Base-by-base conservation (phyloP, 64 coral and sea anemone genomes). In the Montipora cactus region DNA sequence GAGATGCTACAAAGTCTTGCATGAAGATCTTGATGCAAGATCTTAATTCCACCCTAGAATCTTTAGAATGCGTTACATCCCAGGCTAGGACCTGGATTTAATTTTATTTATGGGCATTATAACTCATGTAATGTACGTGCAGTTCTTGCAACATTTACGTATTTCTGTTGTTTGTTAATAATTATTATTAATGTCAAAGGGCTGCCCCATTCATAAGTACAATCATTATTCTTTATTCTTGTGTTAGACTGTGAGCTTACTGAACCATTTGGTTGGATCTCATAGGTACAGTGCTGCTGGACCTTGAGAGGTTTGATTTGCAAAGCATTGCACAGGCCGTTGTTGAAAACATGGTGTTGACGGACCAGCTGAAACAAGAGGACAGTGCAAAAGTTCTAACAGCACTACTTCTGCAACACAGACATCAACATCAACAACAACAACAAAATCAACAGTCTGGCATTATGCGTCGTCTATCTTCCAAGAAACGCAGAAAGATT, bases 311-410 rank as follows among this genome's bases (percentile, higher is more conserved):
- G 75, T 99, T 92, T 88, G 98, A 99, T 37, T 77, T 99, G 16
- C 95, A 89, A 21, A 96, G 83, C 77, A 99, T 99, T 21, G 95
- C 94, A 11, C 89, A 96, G 77, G 92, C 98, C 44, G 90, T 99
- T 37, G 95, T 96, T 1, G 95, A 99, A 57, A 94, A 96, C 49
- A 99, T 99, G 98, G 95, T 99, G 7, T 84, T 99, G n/a, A 96
- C 98, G 75, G 98, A 99, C 53, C 98, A 99, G 58, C 81, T 99
- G 48, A 77, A 74, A 16, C 71, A 91, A 59, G 75, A 67, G 49
- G 90, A 99, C 62, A 96, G 92, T 23, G 72, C 92, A 4, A 92
- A 92, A 20, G 95, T 99, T 37, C 64, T 99, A 7, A 75, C 89
- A 21, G 98, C 98, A 15, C 71, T 99, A 59, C 75, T 99, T n/a